Evolutionary conservation across 2,113 vertebrate species (phyloP).

Genomic region (Arothron firmamentum): DNA sequence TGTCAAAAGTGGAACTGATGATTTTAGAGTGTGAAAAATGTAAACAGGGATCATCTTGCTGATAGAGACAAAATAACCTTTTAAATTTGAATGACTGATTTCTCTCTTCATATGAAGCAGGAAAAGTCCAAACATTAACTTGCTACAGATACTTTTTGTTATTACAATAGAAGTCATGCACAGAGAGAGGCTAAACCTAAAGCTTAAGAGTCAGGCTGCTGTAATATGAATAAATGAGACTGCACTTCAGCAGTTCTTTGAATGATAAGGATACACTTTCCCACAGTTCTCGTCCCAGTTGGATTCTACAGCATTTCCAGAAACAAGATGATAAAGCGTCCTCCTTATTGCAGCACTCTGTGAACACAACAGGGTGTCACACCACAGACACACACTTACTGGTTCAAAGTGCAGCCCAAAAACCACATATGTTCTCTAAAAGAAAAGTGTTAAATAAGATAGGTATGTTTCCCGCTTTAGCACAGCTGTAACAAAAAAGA

Average conservation of each 20-base stretch:
- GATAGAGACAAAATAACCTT: too few species aligned
- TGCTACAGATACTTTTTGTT: slow-evolving; percentile 1
- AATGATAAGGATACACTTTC: slow-evolving; percentile 51
- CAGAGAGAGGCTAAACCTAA: slow-evolving; percentile 18
- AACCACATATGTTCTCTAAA: slow-evolving; percentile 1
- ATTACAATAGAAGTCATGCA: slow-evolving; percentile 4
- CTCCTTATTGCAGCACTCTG: slow-evolving; percentile 50
- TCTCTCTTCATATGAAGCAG: background rate
- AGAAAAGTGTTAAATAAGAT: too few species aligned
- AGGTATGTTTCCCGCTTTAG: too few species aligned
- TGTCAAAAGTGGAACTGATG: background rate
- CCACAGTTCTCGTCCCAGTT: slow-evolving; percentile 46
- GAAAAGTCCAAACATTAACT: background rate
- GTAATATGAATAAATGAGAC: slow-evolving; percentile 21
- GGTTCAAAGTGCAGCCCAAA: slow-evolving; percentile 9
- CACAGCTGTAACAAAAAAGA: too few species aligned
- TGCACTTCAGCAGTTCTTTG: slow-evolving; percentile 34
- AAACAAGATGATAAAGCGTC: slow-evolving; percentile 54
- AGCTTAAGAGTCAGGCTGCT: slow-evolving; percentile 19
- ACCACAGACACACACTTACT: slow-evolving; percentile 18
- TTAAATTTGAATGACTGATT: background rate
- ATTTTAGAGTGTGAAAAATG: background rate
- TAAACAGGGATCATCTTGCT: too few species aligned
- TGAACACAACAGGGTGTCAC: slow-evolving; percentile 37
- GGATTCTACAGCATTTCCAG: slow-evolving; percentile 46